phyloP scores from a whole-genome alignment of 92 coral and sea anemone species.

The Siderastrea siderea region DNA sequence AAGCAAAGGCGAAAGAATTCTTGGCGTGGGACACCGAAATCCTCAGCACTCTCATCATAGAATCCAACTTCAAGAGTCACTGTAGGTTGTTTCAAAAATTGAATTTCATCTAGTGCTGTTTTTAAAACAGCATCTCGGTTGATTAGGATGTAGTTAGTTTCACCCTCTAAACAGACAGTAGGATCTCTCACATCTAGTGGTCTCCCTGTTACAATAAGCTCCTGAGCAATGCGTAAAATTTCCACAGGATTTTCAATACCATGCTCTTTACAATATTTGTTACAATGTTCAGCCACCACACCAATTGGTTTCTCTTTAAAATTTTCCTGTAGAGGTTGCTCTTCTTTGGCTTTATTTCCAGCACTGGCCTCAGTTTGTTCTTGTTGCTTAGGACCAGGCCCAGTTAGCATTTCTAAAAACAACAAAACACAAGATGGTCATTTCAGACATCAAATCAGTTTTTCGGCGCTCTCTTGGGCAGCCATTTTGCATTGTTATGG shows the following conservation, averaged over 20 bases:
- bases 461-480: too few species aligned
- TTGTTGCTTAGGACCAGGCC: constrained; percentile 8
- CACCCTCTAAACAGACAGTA: constrained; percentile 17
- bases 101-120: constrained; percentile 65
- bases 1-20: constrained; percentile 47
- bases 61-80: constrained; percentile 63
- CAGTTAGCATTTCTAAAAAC: constrained; percentile 26
- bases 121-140: constrained; percentile 55
- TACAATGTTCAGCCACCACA: constrained; percentile 30
- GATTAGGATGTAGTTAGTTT: constrained; percentile 61
- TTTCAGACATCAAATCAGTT: too few species aligned
- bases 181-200: constrained; percentile 53
- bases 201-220: constrained; percentile 34
- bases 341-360: constrained; percentile 5
- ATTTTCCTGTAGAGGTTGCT: constrained; percentile 1
- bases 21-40: constrained; percentile 55
- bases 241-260: constrained; percentile 47
- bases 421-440: too few species aligned
- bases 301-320: constrained; percentile 6
- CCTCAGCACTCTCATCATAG: constrained; percentile 61
- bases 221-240: constrained; percentile 37
- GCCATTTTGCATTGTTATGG: too few species aligned
- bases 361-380: constrained; percentile 6
- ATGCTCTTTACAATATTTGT: constrained; percentile 21
- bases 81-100: constrained; percentile 39